These are phyloP conservation scores for Drosophila kanapiae DNA, from an alignment of 1,140 invertebrate species.

Conservation along the genomic window DNA sequence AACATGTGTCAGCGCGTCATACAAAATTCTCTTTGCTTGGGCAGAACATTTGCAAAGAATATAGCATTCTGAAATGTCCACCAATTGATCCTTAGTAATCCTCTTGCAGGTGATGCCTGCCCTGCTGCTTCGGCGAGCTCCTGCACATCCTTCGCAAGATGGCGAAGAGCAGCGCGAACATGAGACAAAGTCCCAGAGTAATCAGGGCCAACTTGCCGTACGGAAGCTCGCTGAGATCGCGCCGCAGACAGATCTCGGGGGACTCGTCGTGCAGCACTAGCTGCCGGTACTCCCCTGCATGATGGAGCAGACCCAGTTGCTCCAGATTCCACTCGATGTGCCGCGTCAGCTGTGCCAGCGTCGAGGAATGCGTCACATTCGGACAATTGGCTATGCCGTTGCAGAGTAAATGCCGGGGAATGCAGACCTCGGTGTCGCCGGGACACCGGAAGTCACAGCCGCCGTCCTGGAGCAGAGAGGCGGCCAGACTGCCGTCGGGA, in stretches of 20 bases:
- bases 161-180: constrained; percentile 85
- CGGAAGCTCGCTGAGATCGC: constrained; percentile 79
- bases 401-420: constrained; percentile 92
- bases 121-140: constrained; percentile 61
- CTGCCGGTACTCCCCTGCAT: constrained; percentile 84
- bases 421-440: constrained; percentile 92
- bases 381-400: constrained; percentile 94
- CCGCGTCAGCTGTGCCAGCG: constrained; percentile 85
- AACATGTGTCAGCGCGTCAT: background rate
- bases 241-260: constrained; percentile 87
- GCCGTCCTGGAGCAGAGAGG: constrained; percentile 89
- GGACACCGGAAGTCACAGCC: constrained; percentile 93
- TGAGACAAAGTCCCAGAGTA: constrained; percentile 85
- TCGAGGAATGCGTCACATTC: constrained; percentile 87
- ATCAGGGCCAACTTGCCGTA: constrained; percentile 87
- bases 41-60: constrained; percentile 12
- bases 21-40: constrained; percentile 6
- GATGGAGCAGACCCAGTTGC: constrained; percentile 86
- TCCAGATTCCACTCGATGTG: constrained; percentile 87
- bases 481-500: constrained; percentile 91
- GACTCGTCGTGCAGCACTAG: constrained; percentile 88
- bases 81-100: constrained; percentile 56
- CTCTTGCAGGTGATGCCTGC: constrained; percentile 63
- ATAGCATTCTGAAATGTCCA: constrained; percentile 13
- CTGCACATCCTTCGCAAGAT: constrained; percentile 85